A percentile compares a stretch with the other conserved stretches of the same genome.
These are phyloP conservation scores for Manduca sexta DNA, from an alignment of 1,140 invertebrate genomes.

Conservation along the genomic window DNA sequence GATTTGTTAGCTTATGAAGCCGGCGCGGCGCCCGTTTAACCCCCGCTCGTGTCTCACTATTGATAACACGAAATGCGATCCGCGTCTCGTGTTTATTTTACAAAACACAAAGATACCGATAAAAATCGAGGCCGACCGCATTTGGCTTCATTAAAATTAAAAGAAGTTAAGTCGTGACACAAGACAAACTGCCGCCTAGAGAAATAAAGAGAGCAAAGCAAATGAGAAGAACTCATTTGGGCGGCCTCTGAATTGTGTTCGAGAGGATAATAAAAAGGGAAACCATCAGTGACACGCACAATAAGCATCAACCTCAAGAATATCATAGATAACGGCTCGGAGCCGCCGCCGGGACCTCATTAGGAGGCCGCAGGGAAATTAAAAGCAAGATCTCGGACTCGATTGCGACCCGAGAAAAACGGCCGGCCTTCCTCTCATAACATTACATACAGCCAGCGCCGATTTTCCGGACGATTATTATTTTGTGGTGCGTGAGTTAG, in stretches of 20 bases:
- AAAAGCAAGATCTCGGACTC: conserved; percentile 72
- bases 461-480: conserved; percentile 74
- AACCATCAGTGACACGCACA: conserved; percentile 73
- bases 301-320: conserved; percentile 73
- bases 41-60: background rate
- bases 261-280: conserved; percentile 72
- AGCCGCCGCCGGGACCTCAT: conserved; percentile 64
- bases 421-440: conserved; percentile 64
- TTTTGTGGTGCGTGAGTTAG: conserved; percentile 72
- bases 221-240: conserved; percentile 68
- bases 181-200: conserved; percentile 67
- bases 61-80: conserved; percentile 1
- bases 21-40: background rate
- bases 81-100: background rate
- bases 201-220: conserved; percentile 69
- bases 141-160: conserved; percentile 48
- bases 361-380: conserved; percentile 74
- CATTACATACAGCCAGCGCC: conserved; percentile 69
- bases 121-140: conserved; percentile 20
- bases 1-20: conserved; percentile 45
- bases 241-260: conserved; percentile 68
- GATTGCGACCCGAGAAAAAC: conserved; percentile 65
- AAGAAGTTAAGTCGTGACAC: conserved; percentile 58
- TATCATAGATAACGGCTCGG: conserved; percentile 70
- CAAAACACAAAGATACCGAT: conserved; percentile 11